Percentiles rank a stretch among this genome's conserved stretches.
These are phyloP conservation scores for Aphis gossypii DNA, from an alignment of 1,140 invertebrate genomes.

Conservation along the genomic window DNA sequence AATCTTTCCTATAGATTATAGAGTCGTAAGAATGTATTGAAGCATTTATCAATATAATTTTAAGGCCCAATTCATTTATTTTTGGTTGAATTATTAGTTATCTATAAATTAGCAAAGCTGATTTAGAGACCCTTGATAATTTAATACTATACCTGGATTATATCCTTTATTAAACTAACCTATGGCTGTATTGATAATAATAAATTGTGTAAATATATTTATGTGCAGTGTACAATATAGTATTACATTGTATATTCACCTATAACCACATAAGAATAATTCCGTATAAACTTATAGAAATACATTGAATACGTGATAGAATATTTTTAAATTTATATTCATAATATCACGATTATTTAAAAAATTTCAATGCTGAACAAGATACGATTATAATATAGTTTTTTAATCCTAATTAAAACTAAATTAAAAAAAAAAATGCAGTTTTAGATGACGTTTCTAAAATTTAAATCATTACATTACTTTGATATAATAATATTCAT, in stretches of 20 bases:
- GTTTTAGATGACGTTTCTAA: no score
- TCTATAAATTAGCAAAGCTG: conserved; percentile 23
- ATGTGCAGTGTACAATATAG: neutral
- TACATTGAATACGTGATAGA: neutral
- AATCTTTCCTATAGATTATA: neutral
- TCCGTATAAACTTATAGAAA: neutral
- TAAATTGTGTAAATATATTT: neutral
- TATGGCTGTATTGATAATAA: neutral
- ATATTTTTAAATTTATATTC: neutral
- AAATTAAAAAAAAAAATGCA: no score
- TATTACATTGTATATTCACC: neutral
- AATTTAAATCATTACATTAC: no score
- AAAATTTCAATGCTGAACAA: neutral
- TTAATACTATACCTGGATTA: conserved; percentile 23
- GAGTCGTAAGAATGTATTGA: neutral
- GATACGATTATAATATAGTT: no score
- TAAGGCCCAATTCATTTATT: conserved; percentile 4
- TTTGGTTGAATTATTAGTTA: neutral
- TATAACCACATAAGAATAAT: neutral
- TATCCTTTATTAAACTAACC: neutral
- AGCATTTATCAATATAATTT: conserved; percentile 1
- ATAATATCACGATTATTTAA: neutral
- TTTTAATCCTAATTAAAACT: no score
- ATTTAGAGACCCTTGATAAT: neutral
- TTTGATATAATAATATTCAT: neutral